Base-by-base conservation (phyloP, 1,140 invertebrate species). In the Delia radicum region DNA sequence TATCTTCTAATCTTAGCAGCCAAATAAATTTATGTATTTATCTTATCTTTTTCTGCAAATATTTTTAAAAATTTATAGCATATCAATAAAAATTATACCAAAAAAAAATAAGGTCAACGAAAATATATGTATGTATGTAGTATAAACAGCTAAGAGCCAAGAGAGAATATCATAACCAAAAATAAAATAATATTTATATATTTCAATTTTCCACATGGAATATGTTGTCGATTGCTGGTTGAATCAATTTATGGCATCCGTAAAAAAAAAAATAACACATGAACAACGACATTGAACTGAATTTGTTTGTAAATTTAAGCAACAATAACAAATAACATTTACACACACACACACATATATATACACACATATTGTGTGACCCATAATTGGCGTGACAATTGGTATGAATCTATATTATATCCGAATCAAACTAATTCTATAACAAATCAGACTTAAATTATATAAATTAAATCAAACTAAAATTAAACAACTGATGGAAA, bases 191-290 rank as follows among this genome's bases (percentile, higher is more conserved):
- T 42, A 42, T 65, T 65, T 65, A 33, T 69, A 69, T 33, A 33
- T 69, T 69, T 69, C 65, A 69, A 69, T 69, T 69, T 69, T 69
- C 65, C 65, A 69, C 65, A 69, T 69, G 65, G 65, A 69, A 69
- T 69, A 69, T 69, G 65, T 69, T 69, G 65, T 69, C 65, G 65
- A 69, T 69, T 69, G 65, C 65, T 69, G 24, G 29, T 31, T 33
- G 65, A 69, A 69, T 69, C 65, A 69, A 69, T 69, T 69, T 69
- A 69, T 69, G 65, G 31, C 65, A 69, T 69, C 65, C 65, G 65
- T 33, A 69, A 55, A 21, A 55, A 24, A 55, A 55, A 55, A 55
- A 5, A 55, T 55, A 55, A 21, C 8, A 55, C 10, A 55, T 55
- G n/a, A 21, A 55, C 48, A 55, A n/a, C 48, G 48, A 55, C 48